Evolutionary conservation across 2,113 vertebrate species (phyloP), one percentile per base, ranked within the genome.

Genomic region (Solea senegalensis): DNA sequence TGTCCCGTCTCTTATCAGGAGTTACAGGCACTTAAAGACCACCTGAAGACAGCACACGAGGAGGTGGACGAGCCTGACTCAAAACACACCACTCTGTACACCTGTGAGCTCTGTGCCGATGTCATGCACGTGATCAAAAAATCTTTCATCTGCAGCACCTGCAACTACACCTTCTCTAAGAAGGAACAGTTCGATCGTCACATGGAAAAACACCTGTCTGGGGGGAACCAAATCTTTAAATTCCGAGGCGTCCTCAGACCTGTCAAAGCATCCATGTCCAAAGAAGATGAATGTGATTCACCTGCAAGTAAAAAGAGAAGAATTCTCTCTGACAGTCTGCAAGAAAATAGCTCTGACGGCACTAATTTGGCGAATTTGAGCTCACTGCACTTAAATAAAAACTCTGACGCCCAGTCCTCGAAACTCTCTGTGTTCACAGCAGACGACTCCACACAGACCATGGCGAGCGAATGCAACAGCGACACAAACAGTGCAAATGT

Each of bases 121-220:
- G 98, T 99, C 84, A 97, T 97, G 95, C 96, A 96, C 0, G 95
- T 97, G 54, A 98, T 98, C 85, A 96, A 95, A 87, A 95, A 98
- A 61, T 97, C 97, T n/a, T 98, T 99, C 80, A 96, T 95, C 86
- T 99, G 98, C 89, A 99, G 97, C 92, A 94, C 96, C 80, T 99
- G 98, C 86, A 99, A 99, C 88, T 99, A 99, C 76, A 99, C 97
- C 13, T 99, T 99, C 82, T 97, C 97, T 27, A 98, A 98, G 84
- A 98, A 98, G 61, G 98, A 98, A 74, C 98, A 99, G 80, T 98
- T 97, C 0, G 97, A 99, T 84, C 93, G 98, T 46, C 98, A 99
- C 90, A 97, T 98, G 97, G 97, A 97, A 70, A 99, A 99, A 80
- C 98, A 99, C 79, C 91, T 96, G 65, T 93, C 90, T 0, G 94